Conservation (phyloP, 2,113 vertebrate genomes). For the Cochlearius cochlearius region DNA sequence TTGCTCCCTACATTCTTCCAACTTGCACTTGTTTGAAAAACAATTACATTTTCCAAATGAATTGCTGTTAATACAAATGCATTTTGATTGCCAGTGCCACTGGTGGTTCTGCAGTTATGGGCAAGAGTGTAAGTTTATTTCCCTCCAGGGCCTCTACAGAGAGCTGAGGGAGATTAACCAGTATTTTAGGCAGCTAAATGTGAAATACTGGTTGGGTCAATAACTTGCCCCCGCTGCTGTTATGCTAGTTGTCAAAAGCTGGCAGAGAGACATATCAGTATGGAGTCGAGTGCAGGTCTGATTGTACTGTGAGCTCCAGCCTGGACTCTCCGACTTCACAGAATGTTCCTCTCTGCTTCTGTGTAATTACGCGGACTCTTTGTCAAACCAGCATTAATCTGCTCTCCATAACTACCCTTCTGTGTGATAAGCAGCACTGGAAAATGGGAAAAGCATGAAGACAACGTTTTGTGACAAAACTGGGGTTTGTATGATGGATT, state of each 20-base stretch:
- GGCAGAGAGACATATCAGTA: neutral
- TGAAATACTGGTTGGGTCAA: conserved; percentile 25
- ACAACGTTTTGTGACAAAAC: neutral
- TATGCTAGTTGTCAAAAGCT: neutral
- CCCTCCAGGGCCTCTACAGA: neutral
- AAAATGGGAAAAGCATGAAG: neutral
- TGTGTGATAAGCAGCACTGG: neutral
- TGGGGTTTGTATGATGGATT: neutral
- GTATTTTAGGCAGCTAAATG: conserved; percentile 38
- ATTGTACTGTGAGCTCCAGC: neutral
- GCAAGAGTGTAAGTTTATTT: neutral
- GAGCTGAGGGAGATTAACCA: conserved; percentile 10
- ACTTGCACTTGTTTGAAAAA: neutral
- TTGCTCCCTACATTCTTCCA: neutral
- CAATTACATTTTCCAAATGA: neutral
- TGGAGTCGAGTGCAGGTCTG: conserved; percentile 1
- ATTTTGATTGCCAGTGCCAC: neutral
- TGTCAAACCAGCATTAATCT: neutral
- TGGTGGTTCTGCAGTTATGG: neutral
- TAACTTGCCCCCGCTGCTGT: neutral
- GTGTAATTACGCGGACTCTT: neutral
- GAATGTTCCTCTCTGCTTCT: neutral
- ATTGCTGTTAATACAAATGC: neutral
- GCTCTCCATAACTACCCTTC: neutral
- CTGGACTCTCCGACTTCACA: neutral